Conservation (phyloP, 2,113 vertebrate species). For the Scopus umbretta region DNA sequence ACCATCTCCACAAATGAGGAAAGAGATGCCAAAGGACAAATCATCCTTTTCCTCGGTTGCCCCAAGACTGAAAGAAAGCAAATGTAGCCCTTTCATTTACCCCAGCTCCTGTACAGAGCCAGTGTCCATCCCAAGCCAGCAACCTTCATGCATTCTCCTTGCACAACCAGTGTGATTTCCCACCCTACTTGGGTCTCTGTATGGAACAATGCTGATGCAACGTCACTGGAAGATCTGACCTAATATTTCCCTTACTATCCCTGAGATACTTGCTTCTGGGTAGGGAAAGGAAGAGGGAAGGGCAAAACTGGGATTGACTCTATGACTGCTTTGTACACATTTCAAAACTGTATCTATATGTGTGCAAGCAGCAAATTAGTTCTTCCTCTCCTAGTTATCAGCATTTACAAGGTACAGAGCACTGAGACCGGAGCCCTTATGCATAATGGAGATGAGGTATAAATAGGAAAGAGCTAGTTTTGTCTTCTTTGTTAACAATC, state of each 20-base stretch:
- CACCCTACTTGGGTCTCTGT: background rate
- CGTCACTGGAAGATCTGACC: background rate
- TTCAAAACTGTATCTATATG: background rate
- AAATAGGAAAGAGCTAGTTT: background rate
- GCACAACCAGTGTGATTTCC: background rate
- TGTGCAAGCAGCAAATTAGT: background rate
- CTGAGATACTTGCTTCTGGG: background rate
- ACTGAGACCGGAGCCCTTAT: background rate
- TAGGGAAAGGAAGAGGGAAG: background rate
- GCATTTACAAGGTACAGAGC: background rate
- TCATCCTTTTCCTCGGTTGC: background rate
- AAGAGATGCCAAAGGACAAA: background rate
- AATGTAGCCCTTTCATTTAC: background rate
- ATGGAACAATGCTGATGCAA: background rate
- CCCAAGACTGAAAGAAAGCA: background rate
- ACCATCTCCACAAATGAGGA: background rate
- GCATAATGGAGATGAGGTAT: background rate
- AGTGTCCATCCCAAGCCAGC: background rate
- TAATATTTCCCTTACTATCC: background rate
- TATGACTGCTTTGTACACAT: background rate
- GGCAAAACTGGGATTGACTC: background rate
- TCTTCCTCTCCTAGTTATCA: background rate
- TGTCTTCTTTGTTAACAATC: background rate
- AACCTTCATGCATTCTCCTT: background rate
- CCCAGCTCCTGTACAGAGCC: background rate